Conservation (phyloP, 2,888 invertebrate species). For the Dasysyrphus tricinctus region DNA sequence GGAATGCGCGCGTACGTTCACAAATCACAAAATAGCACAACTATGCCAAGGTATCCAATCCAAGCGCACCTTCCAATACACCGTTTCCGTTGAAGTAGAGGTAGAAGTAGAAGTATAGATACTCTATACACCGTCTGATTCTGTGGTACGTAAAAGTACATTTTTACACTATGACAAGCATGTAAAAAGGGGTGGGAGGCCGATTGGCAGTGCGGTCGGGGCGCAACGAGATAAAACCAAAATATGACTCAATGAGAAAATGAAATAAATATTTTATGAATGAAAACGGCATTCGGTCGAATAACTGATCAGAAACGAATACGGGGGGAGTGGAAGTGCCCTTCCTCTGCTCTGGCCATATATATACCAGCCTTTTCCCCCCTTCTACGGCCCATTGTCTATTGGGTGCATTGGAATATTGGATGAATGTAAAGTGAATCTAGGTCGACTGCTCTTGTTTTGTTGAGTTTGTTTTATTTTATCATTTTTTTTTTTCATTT, state of each 20-base stretch:
- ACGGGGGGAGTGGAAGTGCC: constrained; percentile 6
- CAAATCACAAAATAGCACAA: constrained; percentile 61
- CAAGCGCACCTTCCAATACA: constrained; percentile 40
- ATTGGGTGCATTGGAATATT: constrained; percentile 34
- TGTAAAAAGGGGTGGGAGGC: constrained; percentile 20
- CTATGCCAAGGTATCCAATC: constrained; percentile 69
- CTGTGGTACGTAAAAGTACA: constrained; percentile 31
- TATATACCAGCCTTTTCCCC: too few species aligned
- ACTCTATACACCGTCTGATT: constrained; percentile 20
- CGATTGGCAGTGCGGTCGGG: constrained; percentile 3
- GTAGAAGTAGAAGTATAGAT: background rate
- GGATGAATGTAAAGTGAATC: constrained; percentile 32
- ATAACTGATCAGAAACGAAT: constrained; percentile 9
- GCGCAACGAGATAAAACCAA: constrained; percentile 54
- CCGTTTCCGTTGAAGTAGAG: constrained; percentile 26
- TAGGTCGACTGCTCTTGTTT: constrained; percentile 48
- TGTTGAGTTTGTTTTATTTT: constrained; percentile 29
- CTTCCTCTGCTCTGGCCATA: constrained; percentile 6
- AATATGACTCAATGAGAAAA: constrained; percentile 71
- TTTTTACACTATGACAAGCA: constrained; percentile 40
- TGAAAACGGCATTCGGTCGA: constrained; percentile 51
- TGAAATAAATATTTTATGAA: constrained; percentile 70
- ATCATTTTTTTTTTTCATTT: constrained; percentile 23
- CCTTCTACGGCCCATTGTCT: background rate
- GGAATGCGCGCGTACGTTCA: constrained; percentile 57